phyloP scores from a whole-genome alignment of 2,113 vertebrate species.

The Solea solea region DNA sequence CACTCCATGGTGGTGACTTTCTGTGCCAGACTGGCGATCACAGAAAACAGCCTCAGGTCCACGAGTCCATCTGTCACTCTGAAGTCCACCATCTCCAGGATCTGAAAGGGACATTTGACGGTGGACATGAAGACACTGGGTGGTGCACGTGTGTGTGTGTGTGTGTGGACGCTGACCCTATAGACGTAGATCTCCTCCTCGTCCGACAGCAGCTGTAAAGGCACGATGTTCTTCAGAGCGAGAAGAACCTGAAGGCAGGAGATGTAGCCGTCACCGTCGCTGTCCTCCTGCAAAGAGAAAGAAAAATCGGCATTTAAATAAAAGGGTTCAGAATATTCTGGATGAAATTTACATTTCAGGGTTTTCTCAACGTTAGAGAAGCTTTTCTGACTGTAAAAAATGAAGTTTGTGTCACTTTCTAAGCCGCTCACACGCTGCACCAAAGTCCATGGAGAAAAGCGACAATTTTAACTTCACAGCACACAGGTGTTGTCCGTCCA shows the following conservation, averaged over 20 bases:
- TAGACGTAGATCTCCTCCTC: conserved; percentile 86
- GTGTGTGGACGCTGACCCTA: conserved; percentile 46
- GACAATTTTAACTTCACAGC: too few relatives aligned
- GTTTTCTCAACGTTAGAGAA: too few relatives aligned
- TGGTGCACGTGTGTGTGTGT: background rate
- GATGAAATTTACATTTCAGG: too few relatives aligned
- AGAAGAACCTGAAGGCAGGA: conserved; percentile 79
- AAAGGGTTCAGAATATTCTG: background rate
- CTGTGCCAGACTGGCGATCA: conserved; percentile 90
- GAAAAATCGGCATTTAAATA: background rate
- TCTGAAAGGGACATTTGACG: conserved; percentile 70
- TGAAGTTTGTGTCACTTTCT: too few relatives aligned
- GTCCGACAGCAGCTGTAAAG: conserved; percentile 77
- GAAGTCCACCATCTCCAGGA: conserved; percentile 93
- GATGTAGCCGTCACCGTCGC: conserved; percentile 78
- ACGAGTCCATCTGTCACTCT: conserved; percentile 93
- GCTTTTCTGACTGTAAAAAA: too few relatives aligned
- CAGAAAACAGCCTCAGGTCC: conserved; percentile 91
- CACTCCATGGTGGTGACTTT: conserved; percentile 91
- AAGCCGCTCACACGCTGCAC: too few relatives aligned
- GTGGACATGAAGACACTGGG: background rate
- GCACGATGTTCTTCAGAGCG: conserved; percentile 77
- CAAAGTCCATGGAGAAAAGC: too few relatives aligned
- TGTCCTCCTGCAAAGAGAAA: conserved; percentile 73
- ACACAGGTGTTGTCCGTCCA: too few relatives aligned